Base-by-base conservation (phyloP, 1,140 invertebrate species). In the Cydia strobilella region DNA sequence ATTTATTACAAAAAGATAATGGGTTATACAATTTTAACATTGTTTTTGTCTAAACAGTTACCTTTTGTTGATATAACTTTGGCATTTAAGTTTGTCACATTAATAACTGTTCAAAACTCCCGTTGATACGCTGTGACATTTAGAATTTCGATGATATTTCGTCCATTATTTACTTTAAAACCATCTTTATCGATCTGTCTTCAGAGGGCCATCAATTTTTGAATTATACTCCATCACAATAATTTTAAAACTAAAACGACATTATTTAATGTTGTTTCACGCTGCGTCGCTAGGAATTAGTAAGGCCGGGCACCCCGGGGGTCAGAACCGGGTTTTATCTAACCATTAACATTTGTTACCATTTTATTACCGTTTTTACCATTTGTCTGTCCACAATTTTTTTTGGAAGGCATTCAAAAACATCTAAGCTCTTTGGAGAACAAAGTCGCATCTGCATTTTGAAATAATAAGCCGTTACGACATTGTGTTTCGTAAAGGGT, bases 271-370 rank as follows among this genome's bases (percentile, higher is more conserved):
- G 51, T 72, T 18, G 10, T 23, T 6, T 72, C 74, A 62, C 45
- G 74, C 74, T 75, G 74, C 20, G 27, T 69, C 27, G 1, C 7
- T 39, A 18, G 6, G 35, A 42, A 69, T 69, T 69, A 39, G 65
- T 69, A 63, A 63, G 15, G 54, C 18, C n/a, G 25, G 62, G 63
- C 23, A 66, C 63, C 63, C 63, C 12, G 27, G 63, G 63, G 27
- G 63, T 66, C 63, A 25, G 18, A 73, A 73, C 51, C 51, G 51
- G 48, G 25, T 54, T 59, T 63, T 74, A 42, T 59, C 59, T n/a
- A 10, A 31, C 72, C 72, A 76, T 74, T 74, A 76, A 63, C 69
- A 73, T 76, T 76, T 76, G 75, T 69, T 66, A 73, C 72, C 39
- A 71, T 73, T 76, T 76, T 76, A 76, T 76, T 74, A 59, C 63